Conservation (phyloP, 2,113 vertebrate genomes). For the Calypte anna region DNA sequence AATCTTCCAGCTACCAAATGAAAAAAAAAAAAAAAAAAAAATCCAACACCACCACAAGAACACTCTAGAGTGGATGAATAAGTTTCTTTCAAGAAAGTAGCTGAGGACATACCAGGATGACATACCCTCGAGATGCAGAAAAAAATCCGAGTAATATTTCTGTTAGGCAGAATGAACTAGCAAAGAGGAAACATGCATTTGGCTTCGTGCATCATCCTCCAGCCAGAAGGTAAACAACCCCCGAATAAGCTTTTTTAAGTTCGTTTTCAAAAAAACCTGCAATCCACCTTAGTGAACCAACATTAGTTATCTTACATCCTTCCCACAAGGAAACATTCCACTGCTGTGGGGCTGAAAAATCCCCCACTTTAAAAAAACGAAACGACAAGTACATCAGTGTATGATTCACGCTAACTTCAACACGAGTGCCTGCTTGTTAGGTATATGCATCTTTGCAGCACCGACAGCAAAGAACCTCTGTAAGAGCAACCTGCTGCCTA, state of each 20-base stretch:
- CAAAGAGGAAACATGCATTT: background rate
- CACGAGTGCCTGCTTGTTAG: fast-evolving
- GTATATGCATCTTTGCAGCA: background rate
- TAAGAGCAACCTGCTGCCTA: background rate
- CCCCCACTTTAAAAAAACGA: background rate
- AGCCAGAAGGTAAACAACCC: background rate
- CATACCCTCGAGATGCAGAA: fast-evolving
- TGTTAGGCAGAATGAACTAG: background rate
- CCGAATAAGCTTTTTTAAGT: background rate
- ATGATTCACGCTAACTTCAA: fast-evolving
- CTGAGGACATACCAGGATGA: fast-evolving
- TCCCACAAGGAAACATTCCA: background rate
- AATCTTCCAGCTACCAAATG: background rate
- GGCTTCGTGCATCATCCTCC: background rate
- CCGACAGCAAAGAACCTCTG: fast-evolving
- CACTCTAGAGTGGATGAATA: background rate
- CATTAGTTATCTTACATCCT: fast-evolving
- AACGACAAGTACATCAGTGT: fast-evolving
- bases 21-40: too few species aligned
- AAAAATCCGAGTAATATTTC: fast-evolving
- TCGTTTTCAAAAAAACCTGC: background rate
- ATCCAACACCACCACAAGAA: background rate
- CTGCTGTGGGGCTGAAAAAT: background rate
- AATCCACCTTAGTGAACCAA: fast-evolving
- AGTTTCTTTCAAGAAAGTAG: background rate